Base-by-base conservation (phyloP, 2,113 vertebrate species). In the Crotalus horridus region DNA sequence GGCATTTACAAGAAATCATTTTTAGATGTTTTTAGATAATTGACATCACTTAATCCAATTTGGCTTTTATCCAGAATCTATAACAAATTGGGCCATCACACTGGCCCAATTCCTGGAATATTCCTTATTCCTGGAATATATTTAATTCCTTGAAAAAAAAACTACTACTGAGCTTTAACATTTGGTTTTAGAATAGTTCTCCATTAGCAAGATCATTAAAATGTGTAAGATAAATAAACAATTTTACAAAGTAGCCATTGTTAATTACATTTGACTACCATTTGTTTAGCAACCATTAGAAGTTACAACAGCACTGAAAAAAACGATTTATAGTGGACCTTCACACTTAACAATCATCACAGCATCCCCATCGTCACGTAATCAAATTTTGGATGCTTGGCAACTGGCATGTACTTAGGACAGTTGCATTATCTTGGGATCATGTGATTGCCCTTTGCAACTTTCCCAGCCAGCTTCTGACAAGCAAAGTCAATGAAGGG, bases 1-100 rank as follows among this genome's bases (percentile, higher is more conserved):
- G 64, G 95, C 90, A 91, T n/a, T 95, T 91, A 53, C 29, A 59
- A 89, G 33, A 24, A 11, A 46, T 90, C 94, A 33, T 11, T 20
- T n/a, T 95, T 87, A 93, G 81, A 53, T 24, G 0, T 59, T 95
- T 89, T 81, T 92, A 94, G 92, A 3, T 94, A 94, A 90, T 74
- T 93, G 55, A 93, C 81, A 93, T 93, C 91, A 15, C 61, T 95
- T 90, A 94, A 20, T 51, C 13, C 21, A 93, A 13, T 39, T 96
- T 94, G 94, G 61, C 93, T 95, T 96, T 94, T 89, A 87, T 39
- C 93, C 89, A 92, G 92, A 93, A 33, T 87, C 51, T 93, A 6
- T 94, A 95, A 94, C 5, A 10, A 95, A 93, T 92, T 89, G 87
- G 93, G 95, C 43, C 43, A 59, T 85, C 94, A 89, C 43, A 3